These are phyloP conservation scores for Amblyraja radiata DNA, from an alignment of 2,797 vertebrate genomes.

Conservation along the genomic window DNA sequence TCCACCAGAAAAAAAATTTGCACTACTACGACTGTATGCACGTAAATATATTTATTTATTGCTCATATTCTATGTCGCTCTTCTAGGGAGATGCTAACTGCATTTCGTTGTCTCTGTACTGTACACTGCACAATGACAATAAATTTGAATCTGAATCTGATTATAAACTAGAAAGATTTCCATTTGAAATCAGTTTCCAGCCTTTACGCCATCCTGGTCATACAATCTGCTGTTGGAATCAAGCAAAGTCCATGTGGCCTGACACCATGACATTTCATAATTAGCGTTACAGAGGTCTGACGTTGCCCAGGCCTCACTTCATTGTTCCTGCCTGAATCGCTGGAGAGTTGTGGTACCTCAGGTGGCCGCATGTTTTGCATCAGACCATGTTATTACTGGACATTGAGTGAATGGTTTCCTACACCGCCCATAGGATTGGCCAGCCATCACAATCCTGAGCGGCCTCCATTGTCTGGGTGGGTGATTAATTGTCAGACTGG, in stretches of 20 bases:
- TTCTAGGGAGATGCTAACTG: no score
- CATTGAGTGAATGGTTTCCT: background rate
- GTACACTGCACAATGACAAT: no score
- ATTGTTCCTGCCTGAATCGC: background rate
- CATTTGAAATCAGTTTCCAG: background rate
- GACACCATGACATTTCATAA: background rate
- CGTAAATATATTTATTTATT: no score
- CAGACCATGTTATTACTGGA: constrained; percentile 16
- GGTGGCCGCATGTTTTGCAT: background rate
- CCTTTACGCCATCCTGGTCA: background rate
- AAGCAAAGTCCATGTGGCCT: background rate
- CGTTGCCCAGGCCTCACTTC: background rate
- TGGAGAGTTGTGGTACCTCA: background rate
- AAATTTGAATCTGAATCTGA: background rate
- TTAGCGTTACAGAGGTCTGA: background rate
- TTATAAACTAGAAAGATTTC: background rate
- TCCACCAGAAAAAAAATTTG: no score
- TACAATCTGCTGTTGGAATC: background rate
- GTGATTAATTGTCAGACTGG: background rate
- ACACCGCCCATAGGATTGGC: background rate
- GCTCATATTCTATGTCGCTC: no score
- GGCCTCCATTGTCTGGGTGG: background rate
- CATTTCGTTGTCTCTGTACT: no score
- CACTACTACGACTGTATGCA: no score
- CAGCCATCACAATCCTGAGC: background rate